Evolutionary conservation across 2,113 vertebrate species (phyloP).

Genomic region (Chaetodon trifascialis): DNA sequence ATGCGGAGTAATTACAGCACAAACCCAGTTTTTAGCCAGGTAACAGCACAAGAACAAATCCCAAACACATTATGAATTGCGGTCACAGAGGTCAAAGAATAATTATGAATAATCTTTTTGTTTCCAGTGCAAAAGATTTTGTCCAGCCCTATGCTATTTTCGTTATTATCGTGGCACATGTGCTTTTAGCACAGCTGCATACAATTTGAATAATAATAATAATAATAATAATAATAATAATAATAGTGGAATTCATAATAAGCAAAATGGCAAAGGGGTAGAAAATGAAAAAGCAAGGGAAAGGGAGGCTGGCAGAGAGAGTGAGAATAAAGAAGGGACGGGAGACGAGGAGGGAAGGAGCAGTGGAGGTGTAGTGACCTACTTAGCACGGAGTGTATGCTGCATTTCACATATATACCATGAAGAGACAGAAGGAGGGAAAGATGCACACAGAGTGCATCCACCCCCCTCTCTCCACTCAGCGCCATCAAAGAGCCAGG

Average conservation of each 20-base stretch:
- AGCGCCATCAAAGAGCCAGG: background rate
- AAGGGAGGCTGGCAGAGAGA: slow-evolving; percentile 27
- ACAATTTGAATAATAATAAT: background rate
- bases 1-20: background rate
- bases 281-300: slow-evolving; percentile 5
- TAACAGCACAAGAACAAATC: no score
- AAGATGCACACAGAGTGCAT: background rate
- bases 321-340: slow-evolving; percentile 54
- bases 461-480: background rate
- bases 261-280: slow-evolving; percentile 12
- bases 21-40: no score
- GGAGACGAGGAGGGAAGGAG: slow-evolving; percentile 39
- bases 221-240: no score
- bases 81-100: background rate
- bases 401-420: slow-evolving; percentile 44
- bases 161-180: background rate
- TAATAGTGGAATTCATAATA: slow-evolving; percentile 13
- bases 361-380: slow-evolving; percentile 79
- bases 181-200: background rate
- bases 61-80: background rate
- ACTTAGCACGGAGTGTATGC: slow-evolving; percentile 70
- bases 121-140: background rate
- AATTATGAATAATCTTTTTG: background rate
- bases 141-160: background rate
- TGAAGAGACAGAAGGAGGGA: slow-evolving; percentile 9